Conservation (phyloP, 2,113 vertebrate species). For the Cricetomys ansorgei region DNA sequence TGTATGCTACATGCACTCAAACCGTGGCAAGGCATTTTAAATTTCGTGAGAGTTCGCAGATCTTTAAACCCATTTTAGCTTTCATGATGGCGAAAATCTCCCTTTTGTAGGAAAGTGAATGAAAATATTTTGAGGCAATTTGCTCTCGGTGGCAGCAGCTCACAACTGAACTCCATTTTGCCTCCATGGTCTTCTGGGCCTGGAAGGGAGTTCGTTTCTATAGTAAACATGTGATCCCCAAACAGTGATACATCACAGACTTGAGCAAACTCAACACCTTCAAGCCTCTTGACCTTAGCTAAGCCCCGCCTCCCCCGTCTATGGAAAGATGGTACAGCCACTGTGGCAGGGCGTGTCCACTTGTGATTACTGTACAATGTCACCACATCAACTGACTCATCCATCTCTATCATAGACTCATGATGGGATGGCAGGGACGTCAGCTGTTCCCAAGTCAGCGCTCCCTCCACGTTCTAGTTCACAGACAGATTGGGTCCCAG, state of each 20-base stretch:
- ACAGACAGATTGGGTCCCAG: too few relatives aligned
- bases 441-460: accelerated
- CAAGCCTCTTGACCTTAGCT: background rate
- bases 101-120: background rate
- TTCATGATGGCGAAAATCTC: background rate
- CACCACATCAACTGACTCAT: accelerated
- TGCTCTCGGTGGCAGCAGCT: background rate
- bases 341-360: too few relatives aligned
- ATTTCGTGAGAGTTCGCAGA: background rate
- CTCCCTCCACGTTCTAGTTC: background rate
- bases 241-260: background rate
- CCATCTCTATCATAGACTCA: background rate
- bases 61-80: background rate
- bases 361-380: background rate
- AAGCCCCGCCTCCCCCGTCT: background rate
- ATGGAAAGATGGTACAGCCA: background rate
- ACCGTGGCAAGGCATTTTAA: background rate
- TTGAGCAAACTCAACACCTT: background rate
- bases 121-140: background rate
- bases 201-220: background rate
- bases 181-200: background rate
- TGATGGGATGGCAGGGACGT: background rate
- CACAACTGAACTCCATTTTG: background rate
- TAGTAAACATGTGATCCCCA: background rate
- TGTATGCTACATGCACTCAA: background rate